Percentiles rank a stretch among this genome's conserved stretches.
These are phyloP conservation scores for Carassius carassius DNA, from an alignment of 2,113 vertebrate genomes.

Conservation along the genomic window DNA sequence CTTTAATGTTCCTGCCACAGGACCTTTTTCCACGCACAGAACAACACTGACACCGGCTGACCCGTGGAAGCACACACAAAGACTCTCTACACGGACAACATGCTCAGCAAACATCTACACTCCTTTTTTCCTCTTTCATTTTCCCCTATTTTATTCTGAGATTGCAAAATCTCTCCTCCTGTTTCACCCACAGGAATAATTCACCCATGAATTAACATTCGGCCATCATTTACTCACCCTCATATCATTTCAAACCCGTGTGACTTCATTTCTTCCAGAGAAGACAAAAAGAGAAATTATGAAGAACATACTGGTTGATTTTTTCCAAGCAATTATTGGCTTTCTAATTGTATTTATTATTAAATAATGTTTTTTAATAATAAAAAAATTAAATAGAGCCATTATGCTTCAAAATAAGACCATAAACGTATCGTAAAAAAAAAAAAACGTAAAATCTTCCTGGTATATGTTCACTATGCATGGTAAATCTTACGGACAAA, in stretches of 20 bases:
- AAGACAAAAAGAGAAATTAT: not conserved
- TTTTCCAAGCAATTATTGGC: not conserved
- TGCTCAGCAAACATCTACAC: slow-evolving; percentile 19
- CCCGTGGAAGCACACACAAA: slow-evolving; percentile 31
- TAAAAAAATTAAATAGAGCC: too few species aligned
- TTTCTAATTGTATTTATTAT: not conserved
- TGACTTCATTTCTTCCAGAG: not conserved
- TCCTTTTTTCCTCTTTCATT: slow-evolving; percentile 2
- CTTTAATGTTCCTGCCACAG: slow-evolving; percentile 58
- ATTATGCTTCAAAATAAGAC: not conserved
- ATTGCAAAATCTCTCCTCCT: not conserved
- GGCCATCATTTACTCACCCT: not conserved
- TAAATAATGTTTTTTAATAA: not conserved
- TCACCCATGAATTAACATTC: not conserved
- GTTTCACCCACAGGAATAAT: slow-evolving; percentile 27
- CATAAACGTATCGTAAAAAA: too few species aligned
- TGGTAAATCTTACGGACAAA: too few species aligned
- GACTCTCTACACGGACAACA: slow-evolving; percentile 20
- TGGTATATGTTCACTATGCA: too few species aligned
- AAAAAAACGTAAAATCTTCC: too few species aligned
- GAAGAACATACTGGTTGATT: not conserved
- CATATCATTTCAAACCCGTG: not conserved
- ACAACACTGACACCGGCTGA: slow-evolving; percentile 47
- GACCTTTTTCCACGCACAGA: slow-evolving; percentile 33
- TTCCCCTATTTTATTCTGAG: slow-evolving; percentile 14